Percentiles rank a stretch among this genome's conserved stretches.
phyloP scores from a whole-genome alignment of 2,113 vertebrate genomes.

The Pollachius pollachius region DNA sequence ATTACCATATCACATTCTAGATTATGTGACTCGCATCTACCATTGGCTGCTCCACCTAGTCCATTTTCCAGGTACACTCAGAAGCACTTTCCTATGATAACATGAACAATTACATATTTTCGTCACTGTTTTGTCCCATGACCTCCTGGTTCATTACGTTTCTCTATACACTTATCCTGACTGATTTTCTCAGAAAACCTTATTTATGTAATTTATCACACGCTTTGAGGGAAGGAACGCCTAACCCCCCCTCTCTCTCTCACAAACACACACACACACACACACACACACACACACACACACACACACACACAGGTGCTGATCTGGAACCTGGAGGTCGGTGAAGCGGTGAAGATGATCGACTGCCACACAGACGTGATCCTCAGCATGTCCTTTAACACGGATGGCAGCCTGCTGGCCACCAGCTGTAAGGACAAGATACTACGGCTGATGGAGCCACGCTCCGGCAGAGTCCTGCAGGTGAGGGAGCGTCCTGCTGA shows the following conservation, averaged over 20 bases:
- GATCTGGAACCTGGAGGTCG: constrained; percentile 96
- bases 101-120: too few species aligned
- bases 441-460: constrained; percentile 89
- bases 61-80: too few species aligned
- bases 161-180: too few species aligned
- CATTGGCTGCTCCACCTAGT: too few species aligned
- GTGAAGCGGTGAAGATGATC: constrained; percentile 96
- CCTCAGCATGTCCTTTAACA: constrained; percentile 97
- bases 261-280: neutral
- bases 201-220: too few species aligned
- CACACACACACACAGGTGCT: constrained; percentile 77
- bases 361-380: constrained; percentile 95
- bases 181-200: too few species aligned
- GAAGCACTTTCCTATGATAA: too few species aligned
- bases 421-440: constrained; percentile 96
- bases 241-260: neutral
- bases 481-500: constrained; percentile 54
- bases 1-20: too few species aligned
- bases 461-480: constrained; percentile 90
- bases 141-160: too few species aligned
- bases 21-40: too few species aligned
- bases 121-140: too few species aligned
- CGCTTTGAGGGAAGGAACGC: too few species aligned
- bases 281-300: neutral
- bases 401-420: constrained; percentile 89